Base-by-base conservation (phyloP, 1,140 invertebrate species). In the Tribolium madens region DNA sequence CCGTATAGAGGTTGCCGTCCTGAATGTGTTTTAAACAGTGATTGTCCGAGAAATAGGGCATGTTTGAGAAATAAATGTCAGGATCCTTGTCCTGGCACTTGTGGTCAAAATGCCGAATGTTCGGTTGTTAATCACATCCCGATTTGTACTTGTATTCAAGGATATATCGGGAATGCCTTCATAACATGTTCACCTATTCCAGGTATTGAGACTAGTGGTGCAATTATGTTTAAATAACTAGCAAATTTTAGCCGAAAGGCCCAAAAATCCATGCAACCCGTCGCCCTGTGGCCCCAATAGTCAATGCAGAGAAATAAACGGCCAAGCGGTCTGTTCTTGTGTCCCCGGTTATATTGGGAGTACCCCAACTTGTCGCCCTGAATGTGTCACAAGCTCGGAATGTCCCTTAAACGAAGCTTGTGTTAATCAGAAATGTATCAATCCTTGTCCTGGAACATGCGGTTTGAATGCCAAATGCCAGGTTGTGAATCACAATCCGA, bases 401-500 rank as follows among this genome's bases (percentile, higher is more conserved):
- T 94, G 93, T 84, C 50, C 89, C 0, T 88, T 88, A 74, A 88
- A 91, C 75, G 84, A 89, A 79, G 91, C 92, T 15, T 93, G 93
- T 83, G 88, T 91, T 13, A 93, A 92, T 83, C 88, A 90, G 78
- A 92, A 91, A 82, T 94, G 93, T 84, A 87, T 87, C 73, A 89
- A 93, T 82, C 91, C 91, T 33, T 93, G 92, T 83, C 87, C 88
- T 7, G 91, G 91, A 50, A 90, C 91, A 21, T 94, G 93, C 84
- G 93, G 84, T 33, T 33, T 85, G 33, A 68, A 64, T 42, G 90
- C 93, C 1, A 85, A 89, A 73, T 94, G 93, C 84, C 88, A 90
- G 85, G 91, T 94, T 33, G 89, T 92, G 9, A 92, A 92, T 84
- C 93, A 95, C 81, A 93, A 91, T 86, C 93, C 93, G 0, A 91